Conservation (phyloP, 2,797 vertebrate species). For the Lithobates pipiens region DNA sequence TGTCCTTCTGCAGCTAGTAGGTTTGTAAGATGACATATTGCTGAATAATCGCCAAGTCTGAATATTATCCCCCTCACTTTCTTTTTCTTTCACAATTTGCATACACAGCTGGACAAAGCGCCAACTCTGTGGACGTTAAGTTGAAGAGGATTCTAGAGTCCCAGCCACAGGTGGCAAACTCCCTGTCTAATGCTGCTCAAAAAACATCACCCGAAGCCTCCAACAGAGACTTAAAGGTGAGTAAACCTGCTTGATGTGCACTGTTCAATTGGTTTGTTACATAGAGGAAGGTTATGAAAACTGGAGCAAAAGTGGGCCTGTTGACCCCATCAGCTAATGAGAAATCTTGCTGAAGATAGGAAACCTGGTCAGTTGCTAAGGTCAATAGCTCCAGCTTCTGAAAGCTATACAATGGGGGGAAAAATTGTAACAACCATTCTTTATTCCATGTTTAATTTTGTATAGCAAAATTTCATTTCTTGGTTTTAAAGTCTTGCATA, state of each 20-base stretch:
- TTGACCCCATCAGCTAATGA: no score
- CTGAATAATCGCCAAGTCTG: slow-evolving; percentile 64
- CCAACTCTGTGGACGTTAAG: slow-evolving; percentile 89
- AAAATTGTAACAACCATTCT: neutral
- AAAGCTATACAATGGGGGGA: neutral
- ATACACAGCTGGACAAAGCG: slow-evolving; percentile 86
- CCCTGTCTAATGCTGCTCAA: slow-evolving; percentile 81
- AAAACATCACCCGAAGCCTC: slow-evolving; percentile 79
- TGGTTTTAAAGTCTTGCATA: neutral
- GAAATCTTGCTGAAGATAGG: neutral
- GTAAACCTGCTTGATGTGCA: slow-evolving; percentile 54
- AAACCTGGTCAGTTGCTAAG: neutral
- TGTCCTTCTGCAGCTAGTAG: slow-evolving; percentile 58
- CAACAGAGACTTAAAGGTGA: slow-evolving; percentile 82
- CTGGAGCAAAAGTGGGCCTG: neutral
- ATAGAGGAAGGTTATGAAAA: neutral
- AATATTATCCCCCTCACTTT: slow-evolving; percentile 65
- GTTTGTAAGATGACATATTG: slow-evolving; percentile 67
- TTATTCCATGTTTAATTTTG: neutral
- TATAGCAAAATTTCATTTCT: neutral
- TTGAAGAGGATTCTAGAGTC: slow-evolving; percentile 88
- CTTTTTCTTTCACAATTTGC: slow-evolving; percentile 71
- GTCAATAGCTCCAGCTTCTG: neutral
- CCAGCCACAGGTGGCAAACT: slow-evolving; percentile 85
- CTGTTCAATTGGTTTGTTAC: neutral